Base-by-base conservation (phyloP, 2,113 vertebrate genomes). In the Cyphomyrus plagiostoma region DNA sequence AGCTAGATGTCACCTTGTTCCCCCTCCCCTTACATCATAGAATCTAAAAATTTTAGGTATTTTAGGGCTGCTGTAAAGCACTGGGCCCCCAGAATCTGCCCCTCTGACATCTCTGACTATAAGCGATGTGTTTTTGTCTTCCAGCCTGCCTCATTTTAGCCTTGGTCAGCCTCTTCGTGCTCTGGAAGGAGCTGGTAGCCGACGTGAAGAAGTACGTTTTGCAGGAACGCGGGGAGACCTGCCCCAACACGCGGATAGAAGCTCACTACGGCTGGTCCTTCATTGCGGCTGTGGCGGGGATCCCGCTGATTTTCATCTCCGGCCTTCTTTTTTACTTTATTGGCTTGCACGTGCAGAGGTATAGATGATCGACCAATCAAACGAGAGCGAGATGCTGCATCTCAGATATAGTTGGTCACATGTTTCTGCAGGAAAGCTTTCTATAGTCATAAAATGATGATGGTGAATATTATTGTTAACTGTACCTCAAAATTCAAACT, bases 201-300 rank as follows among this genome's bases (percentile, higher is more conserved):
- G 96, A 98, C n/a, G 96, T 98, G 86, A 93, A 92, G 86, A 94
- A 93, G 90, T 98, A 97, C 91, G 91, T 98, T 91, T 95, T 98
- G 6, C 95, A 97, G 92, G 97, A 97, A 93, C 94, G 94, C 49
- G 96, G 95, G 0, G 93, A 95, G 49, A 13, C 4, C 2, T 98
- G 97, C 90, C 85, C 89, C 1, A 17, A 90, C 19, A 94, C 0
- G 11, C 90, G 0, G 53, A 93, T 98, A 0, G 93, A 91, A 0
- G 94, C 96, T 39, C 94, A 94, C n/a, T 98, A 98, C 0, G 97
- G 97, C 2, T 97, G 97, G 95, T 97, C 97, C 0, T 98, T 98
- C 92, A 96, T 97, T 93, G 96, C 95, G 15, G 97, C 97, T 0
- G 93, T 94, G 0, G 95, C 96, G 0, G 97, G 97, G 3, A 94